Evolutionary conservation across 2,113 vertebrate species (phyloP), one percentile per base, ranked within the genome.

Genomic region (Hoplias malabaricus): DNA sequence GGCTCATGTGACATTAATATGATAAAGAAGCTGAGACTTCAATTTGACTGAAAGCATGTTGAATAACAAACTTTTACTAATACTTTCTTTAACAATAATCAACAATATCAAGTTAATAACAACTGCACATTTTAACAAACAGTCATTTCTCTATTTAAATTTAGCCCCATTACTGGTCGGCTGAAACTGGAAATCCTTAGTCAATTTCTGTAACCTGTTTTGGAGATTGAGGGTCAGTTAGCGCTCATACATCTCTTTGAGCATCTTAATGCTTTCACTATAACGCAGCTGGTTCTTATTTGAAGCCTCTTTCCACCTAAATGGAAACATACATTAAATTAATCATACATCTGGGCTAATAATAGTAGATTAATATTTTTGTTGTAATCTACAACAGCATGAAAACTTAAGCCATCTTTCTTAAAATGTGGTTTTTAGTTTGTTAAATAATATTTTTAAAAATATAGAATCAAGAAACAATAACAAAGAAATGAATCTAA

Each of bases 241-340:
- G 63, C 88, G 91, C 82, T 94, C 94, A 16, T 93, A 96, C 88
- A 97, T 94, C 59, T 97, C 96, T 83, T 95, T 94, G 0, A 97
- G 88, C 80, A 96, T 90, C 88, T 93, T 95, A 88, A 97, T 95
- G 85, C 96, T 97, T 70, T 96, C 95, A 0, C 92, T 91, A 82
- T 96, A 97, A 62, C 95, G 90, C 46, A 95, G 79, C 82, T n/a
- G n/a, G n/a, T n/a, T n/a, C n/a, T n/a, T n/a, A n/a, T n/a, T n/a
- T n/a, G n/a, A n/a, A n/a, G n/a, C n/a, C n/a, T n/a, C n/a, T n/a
- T n/a, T n/a, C n/a, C n/a, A n/a, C n/a, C n/a, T n/a, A n/a, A n/a
- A n/a, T n/a, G n/a, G n/a, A n/a, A n/a, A n/a, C n/a, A n/a, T n/a
- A n/a, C n/a, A n/a, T n/a, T n/a, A n/a, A n/a, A n/a, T n/a, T n/a